Conservation (phyloP, 2,797 vertebrate species). For the Pipistrellus nathusii region DNA sequence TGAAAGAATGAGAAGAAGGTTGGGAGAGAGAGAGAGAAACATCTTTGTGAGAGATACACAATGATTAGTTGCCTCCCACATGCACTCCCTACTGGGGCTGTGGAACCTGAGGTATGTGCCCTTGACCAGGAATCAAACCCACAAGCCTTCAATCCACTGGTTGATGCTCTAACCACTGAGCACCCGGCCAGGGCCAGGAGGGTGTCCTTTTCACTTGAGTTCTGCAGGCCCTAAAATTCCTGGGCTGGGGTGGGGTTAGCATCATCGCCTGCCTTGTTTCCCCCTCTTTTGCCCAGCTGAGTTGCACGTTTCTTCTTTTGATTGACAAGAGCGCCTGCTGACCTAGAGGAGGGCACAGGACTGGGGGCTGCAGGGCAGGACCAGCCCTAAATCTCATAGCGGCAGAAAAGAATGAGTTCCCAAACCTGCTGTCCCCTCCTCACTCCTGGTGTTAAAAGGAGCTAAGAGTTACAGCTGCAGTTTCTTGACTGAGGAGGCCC, state of each 20-base stretch:
- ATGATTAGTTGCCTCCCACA: background rate
- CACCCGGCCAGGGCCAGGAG: background rate
- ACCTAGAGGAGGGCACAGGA: background rate
- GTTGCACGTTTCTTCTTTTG: constrained; percentile 55
- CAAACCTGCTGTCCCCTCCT: background rate
- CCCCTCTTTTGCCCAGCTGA: constrained; percentile 7
- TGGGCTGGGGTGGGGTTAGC: background rate
- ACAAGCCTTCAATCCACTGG: background rate
- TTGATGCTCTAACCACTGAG: background rate
- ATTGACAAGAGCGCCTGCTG: constrained; percentile 67
- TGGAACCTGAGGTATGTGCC: background rate
- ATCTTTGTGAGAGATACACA: background rate
- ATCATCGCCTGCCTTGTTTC: background rate
- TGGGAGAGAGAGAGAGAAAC: background rate
- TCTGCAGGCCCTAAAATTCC: background rate
- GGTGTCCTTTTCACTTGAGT: background rate
- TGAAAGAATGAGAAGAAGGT: background rate
- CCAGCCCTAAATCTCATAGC: constrained; percentile 27
- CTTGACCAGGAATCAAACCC: background rate
- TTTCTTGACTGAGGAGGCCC: constrained; percentile 61
- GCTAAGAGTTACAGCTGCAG: constrained; percentile 67
- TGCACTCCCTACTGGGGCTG: background rate
- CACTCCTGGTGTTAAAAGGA: constrained; percentile 49
- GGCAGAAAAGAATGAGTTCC: constrained; percentile 66
- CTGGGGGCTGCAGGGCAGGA: constrained; percentile 26